These are phyloP conservation scores for Meiosimyza decipiens DNA, from an alignment of 2,888 invertebrate species.

Conservation along the genomic window DNA sequence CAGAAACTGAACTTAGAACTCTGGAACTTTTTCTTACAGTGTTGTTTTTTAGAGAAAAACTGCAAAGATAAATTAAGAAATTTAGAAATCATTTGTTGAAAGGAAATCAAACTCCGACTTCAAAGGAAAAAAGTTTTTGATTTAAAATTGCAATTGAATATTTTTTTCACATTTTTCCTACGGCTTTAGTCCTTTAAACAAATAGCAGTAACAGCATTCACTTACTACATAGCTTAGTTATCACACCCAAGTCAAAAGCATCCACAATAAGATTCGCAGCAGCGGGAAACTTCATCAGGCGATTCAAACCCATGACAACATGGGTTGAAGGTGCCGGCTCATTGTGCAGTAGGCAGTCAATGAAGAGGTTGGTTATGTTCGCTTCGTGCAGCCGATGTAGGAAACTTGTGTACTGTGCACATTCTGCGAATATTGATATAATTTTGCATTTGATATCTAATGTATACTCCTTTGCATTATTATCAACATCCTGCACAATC, in stretches of 20 bases:
- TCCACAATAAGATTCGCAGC: slow-evolving; percentile 50
- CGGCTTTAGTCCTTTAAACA: not conserved
- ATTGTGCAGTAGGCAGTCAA: slow-evolving; percentile 50
- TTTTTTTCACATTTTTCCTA: not conserved
- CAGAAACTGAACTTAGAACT: too few species aligned
- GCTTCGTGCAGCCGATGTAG: slow-evolving; percentile 50
- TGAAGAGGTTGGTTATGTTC: slow-evolving; percentile 48
- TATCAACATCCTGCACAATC: slow-evolving; percentile 48
- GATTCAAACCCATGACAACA: slow-evolving; percentile 54
- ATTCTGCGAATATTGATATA: slow-evolving; percentile 54
- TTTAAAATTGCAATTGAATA: not conserved
- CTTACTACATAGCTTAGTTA: slow-evolving; percentile 46
- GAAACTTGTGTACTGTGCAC: slow-evolving; percentile 51
- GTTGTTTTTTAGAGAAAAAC: too few species aligned
- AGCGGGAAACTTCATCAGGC: slow-evolving; percentile 50
- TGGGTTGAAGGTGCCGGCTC: slow-evolving; percentile 44
- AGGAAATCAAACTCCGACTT: too few species aligned
- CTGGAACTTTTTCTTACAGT: too few species aligned
- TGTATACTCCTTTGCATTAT: slow-evolving; percentile 33
- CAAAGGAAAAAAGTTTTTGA: too few species aligned
- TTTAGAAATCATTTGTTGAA: too few species aligned
- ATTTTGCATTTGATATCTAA: slow-evolving; percentile 48
- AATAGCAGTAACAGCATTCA: not conserved
- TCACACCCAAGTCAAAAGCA: slow-evolving; percentile 42
- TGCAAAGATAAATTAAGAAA: too few species aligned